Conservation (phyloP, 2,797 vertebrate genomes). For the Nothura maculosa region DNA sequence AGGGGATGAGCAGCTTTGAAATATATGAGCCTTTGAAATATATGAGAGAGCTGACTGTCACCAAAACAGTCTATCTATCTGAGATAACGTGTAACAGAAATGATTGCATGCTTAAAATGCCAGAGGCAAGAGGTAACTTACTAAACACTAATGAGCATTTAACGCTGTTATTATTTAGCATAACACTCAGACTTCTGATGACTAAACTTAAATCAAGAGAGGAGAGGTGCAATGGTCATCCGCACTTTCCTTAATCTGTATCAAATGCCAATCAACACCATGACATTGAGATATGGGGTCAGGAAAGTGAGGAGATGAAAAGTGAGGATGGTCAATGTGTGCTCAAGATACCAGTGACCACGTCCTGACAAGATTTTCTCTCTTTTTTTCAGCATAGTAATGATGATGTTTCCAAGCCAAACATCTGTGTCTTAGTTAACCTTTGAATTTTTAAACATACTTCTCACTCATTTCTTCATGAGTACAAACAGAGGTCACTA, state of each 20-base stretch:
- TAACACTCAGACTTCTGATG: background rate
- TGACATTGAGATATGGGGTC: background rate
- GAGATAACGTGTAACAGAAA: background rate
- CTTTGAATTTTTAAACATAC: background rate
- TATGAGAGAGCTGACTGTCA: background rate
- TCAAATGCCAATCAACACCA: background rate
- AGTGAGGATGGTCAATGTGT: background rate
- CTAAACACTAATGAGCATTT: background rate
- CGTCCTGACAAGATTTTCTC: background rate
- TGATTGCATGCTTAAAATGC: background rate
- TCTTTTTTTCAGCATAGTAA: background rate
- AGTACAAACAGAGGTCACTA: background rate
- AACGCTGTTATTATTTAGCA: background rate
- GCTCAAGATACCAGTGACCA: background rate
- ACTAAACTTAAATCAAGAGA: background rate
- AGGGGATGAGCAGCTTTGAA: background rate
- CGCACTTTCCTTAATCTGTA: background rate
- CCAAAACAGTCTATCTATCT: no score
- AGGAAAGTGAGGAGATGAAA: background rate
- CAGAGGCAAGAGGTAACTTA: background rate
- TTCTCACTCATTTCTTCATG: slow-evolving; percentile 22
- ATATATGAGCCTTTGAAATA: background rate
- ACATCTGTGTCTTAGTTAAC: background rate
- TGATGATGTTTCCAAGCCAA: background rate
- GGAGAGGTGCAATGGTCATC: background rate